Evolutionary conservation across 92 coral and sea anemone genomes (phyloP), one percentile per base, ranked within the genome.

Genomic region (Heliopora coerulea): DNA sequence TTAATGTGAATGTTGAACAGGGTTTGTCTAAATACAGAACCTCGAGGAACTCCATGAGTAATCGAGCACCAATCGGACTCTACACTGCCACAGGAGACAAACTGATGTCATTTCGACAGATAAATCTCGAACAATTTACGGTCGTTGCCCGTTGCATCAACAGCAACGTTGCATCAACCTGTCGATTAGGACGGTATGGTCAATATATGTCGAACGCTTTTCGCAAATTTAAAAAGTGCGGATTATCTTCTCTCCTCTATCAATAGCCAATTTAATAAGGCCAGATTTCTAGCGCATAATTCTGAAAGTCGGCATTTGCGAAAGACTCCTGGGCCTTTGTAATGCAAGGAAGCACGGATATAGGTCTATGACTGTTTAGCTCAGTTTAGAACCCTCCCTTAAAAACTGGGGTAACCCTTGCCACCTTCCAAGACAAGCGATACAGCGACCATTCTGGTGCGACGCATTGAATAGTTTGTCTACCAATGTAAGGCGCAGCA

Each of bases 1-100:
- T 81, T 77, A 21, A 81, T 86, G 57, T 81, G 81, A 68, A 80
- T 72, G 50, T 78, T 82, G 67, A 78, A 86, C 61, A 81, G 29
- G 29, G 86, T 81, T 14, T 79, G 86, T 41, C 81, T 86, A 17
- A 85, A 80, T 31, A 85, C 89, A 12, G 79, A 85, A 28, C 85
- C 83, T 41, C 75, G 83, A 32, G 67, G 80, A 40, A 85, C 80
- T 48, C 89, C 85, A 31, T 75, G 79, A 24, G 78, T 73, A 58
- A 73, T 79, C 41, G 32, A 23, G 27, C 62, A 67, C 29, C 54
- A 57, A 48, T 80, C 79, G 31, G 89, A 80, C 34, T 72, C 74
- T 17, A 44, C 72, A 28, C 79, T 56, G 26, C 82, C 78, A 58
- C 62, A 76, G 1, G 60, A 56, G 34, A 78, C 79, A 37, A 59